Evolutionary conservation across 92 coral and sea anemone species (phyloP), one percentile per base, ranked within the genome.

Genomic region (Muricea muricata): DNA sequence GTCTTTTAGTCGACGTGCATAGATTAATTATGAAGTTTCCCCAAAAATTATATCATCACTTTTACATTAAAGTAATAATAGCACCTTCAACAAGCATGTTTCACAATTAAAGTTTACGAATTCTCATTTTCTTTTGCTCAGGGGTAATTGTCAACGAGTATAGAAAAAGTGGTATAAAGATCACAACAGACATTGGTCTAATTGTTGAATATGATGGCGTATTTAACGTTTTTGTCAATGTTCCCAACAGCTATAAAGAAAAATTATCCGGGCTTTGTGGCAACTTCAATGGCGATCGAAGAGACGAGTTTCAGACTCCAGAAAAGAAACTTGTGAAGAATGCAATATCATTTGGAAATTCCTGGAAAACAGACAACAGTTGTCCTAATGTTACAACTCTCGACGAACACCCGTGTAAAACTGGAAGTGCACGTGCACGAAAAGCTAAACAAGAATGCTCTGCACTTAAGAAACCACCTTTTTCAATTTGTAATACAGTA

Each of bases 251-350:
- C 26, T 72, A 72, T 72, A 18, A 40, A 29, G 78, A 57, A 41
- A 72, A 72, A 26, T 72, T 72, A 41, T 72, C 78, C 1, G 78
- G 78, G 20, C 78, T 72, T 35, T 72, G 78, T 33, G 78, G 78
- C 28, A 72, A 72, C 55, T 72, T 72, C 42, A 72, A 72, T 72
- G 78, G 78, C 26, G 42, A 72, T 25, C 54, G 23, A 20, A 18
- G n/a, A 39, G 78, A 72, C 32, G 78, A 72, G 18, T 72, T 72
- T 30, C 40, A n/a, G 78, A 72, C 78, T 39, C 78, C 78, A 10
- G 25, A 72, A n/a, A 72, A 72, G 0, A 6, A 18, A 35, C 52
- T 72, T 72, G 78, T 41, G 30, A 35, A 72, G 33, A 41, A 72
- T 42, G 56, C 57, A 20, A 34, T 41, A 20, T 11, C 54, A 72